A percentile compares a stretch with the other conserved stretches of the same genome.
phyloP scores from a whole-genome alignment of 2,797 vertebrate genomes.

The Girardinus metallicus region DNA sequence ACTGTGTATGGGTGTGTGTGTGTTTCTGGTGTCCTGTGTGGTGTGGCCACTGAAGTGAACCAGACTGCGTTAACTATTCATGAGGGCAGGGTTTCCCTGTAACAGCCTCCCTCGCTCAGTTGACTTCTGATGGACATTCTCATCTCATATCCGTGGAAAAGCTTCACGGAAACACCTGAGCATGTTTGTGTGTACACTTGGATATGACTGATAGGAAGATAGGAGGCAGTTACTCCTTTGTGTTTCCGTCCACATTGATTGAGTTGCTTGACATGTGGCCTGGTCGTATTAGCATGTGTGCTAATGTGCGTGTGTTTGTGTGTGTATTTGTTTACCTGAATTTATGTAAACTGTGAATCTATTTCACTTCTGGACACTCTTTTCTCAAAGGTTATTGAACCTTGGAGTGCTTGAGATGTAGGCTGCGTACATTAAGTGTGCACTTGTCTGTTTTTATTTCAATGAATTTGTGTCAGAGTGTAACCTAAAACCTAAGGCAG shows the following conservation, averaged over 20 bases:
- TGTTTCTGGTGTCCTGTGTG: conserved; percentile 63
- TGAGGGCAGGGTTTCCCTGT: conserved; percentile 66
- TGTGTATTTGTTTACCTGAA: background rate
- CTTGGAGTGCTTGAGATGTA: too few relatives aligned
- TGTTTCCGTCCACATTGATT: conserved; percentile 27
- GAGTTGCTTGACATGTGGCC: conserved; percentile 29
- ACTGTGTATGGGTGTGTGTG: conserved; percentile 5
- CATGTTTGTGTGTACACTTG: conserved; percentile 18
- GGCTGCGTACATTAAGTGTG: too few relatives aligned
- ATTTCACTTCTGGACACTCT: background rate
- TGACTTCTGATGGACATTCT: conserved; percentile 72
- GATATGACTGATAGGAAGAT: conserved; percentile 32
- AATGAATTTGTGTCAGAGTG: background rate
- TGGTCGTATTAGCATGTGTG: conserved; percentile 21
- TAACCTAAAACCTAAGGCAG: background rate
- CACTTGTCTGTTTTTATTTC: background rate
- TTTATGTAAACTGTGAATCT: background rate
- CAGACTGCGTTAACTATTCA: conserved; percentile 77
- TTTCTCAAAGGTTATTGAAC: background rate
- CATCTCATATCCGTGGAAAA: conserved; percentile 63
- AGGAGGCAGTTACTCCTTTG: conserved; percentile 61
- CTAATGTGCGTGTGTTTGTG: background rate
- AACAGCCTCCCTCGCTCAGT: conserved; percentile 54
- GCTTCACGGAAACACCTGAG: conserved; percentile 43
- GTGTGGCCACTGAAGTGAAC: conserved; percentile 62